phyloP scores from a whole-genome alignment of 2,888 invertebrate species.

The Nasonia oneida region DNA sequence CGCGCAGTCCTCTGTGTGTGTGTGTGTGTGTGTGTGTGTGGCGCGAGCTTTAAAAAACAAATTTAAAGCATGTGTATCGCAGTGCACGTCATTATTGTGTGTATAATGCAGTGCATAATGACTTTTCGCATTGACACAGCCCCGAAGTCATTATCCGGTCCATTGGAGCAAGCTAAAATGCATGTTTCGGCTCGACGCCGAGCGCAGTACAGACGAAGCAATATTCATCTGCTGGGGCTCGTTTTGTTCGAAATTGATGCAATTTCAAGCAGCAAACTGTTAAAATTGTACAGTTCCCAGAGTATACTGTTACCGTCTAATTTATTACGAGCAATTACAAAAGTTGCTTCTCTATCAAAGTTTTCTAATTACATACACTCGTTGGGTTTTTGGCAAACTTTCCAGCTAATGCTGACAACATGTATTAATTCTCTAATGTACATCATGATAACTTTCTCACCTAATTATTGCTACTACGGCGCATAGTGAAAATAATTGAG shows the following conservation, averaged over 20 bases:
- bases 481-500: neutral
- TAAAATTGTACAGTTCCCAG: conserved; percentile 32
- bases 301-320: conserved; percentile 13
- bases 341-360: neutral
- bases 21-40: neutral
- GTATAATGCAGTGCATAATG: conserved; percentile 45
- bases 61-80: neutral
- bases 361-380: neutral
- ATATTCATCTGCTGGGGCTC: conserved; percentile 26
- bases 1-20: neutral
- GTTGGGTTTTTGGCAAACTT: too few relatives aligned
- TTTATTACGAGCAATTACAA: conserved; percentile 30
- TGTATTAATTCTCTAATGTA: too few relatives aligned
- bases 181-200: conserved; percentile 23
- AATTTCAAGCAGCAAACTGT: conserved; percentile 21
- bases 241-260: conserved; percentile 41
- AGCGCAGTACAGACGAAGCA: conserved; percentile 26
- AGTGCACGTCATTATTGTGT: conserved; percentile 38
- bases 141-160: conserved; percentile 54
- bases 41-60: conserved; percentile 21
- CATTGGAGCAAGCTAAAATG: conserved; percentile 50
- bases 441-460: neutral
- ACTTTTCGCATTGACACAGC: conserved; percentile 41
- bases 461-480: neutral
- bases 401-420: too few relatives aligned